A percentile compares a stretch with the other conserved stretches of the same genome.
phyloP scores from a whole-genome alignment of 2,888 invertebrate species.

The Mycogona germanica region DNA sequence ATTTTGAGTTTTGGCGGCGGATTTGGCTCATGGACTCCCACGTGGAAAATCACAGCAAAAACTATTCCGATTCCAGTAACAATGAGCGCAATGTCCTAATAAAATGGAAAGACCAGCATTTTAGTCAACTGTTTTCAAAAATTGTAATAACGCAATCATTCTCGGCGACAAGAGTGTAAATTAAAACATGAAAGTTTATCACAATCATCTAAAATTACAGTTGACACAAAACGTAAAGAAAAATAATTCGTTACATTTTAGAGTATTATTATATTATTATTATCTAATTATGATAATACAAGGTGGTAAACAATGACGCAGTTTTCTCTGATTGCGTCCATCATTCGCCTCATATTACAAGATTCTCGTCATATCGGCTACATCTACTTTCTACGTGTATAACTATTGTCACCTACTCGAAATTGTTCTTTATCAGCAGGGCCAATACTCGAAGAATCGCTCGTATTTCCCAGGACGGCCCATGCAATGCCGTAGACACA shows the following conservation, averaged over 20 bases:
- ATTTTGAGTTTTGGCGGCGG: neutral
- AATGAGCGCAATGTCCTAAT: constrained; percentile 27
- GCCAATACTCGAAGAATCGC: constrained; percentile 15
- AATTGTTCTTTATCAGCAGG: constrained; percentile 13
- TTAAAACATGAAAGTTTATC: too few species aligned
- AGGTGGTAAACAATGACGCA: neutral
- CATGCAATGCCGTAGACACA: constrained; percentile 68
- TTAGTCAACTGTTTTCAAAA: too few species aligned
- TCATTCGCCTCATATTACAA: too few species aligned
- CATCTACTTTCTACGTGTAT: too few species aligned
- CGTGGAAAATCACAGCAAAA: constrained; percentile 28
- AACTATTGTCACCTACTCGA: constrained; percentile 3
- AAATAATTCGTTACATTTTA: too few species aligned
- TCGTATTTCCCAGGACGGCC: constrained; percentile 43
- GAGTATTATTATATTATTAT: too few species aligned
- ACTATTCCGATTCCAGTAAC: constrained; percentile 26
- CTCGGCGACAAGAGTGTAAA: neutral
- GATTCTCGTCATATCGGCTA: too few species aligned
- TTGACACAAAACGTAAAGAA: too few species aligned
- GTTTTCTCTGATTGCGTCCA: too few species aligned
- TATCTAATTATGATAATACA: neutral
- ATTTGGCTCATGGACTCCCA: constrained; percentile 21
- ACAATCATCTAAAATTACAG: too few species aligned
- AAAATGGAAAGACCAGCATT: constrained; percentile 11
- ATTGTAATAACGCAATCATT: neutral